These are phyloP conservation scores for Butastur rufipennis DNA, from an alignment of 2,113 vertebrate species.

Conservation along the genomic window DNA sequence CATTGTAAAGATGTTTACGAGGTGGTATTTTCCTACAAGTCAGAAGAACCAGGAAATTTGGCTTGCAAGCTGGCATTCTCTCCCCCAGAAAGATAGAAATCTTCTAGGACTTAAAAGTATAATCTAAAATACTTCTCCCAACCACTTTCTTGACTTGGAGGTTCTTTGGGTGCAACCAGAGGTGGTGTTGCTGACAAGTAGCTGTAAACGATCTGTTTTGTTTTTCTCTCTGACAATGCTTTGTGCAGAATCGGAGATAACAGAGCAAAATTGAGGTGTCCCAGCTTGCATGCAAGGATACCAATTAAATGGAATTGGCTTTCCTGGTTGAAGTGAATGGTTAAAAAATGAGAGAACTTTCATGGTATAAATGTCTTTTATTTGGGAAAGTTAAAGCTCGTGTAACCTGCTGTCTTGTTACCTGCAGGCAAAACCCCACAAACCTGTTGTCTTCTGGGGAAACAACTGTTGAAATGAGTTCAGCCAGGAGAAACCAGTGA, in stretches of 20 bases:
- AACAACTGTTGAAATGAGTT: background rate
- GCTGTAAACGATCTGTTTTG: background rate
- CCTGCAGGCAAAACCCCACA: background rate
- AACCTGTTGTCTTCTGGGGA: background rate
- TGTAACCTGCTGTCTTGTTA: background rate
- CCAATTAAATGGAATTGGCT: background rate
- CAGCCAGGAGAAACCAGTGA: background rate
- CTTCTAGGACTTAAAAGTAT: background rate
- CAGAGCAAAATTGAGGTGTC: background rate
- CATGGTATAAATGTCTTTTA: background rate
- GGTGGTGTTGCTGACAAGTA: background rate
- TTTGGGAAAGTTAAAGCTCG: background rate
- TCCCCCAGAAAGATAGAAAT: background rate
- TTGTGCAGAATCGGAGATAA: background rate
- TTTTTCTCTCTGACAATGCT: background rate
- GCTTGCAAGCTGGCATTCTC: background rate
- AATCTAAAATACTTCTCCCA: background rate
- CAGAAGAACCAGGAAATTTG: background rate
- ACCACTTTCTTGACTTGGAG: background rate
- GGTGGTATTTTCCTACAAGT: background rate
- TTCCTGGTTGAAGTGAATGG: background rate
- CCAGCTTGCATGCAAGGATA: background rate
- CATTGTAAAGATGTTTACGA: background rate
- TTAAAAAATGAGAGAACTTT: background rate
- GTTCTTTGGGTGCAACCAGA: background rate